Base-by-base conservation (phyloP, 2,113 vertebrate species). In the Pagrus major region DNA sequence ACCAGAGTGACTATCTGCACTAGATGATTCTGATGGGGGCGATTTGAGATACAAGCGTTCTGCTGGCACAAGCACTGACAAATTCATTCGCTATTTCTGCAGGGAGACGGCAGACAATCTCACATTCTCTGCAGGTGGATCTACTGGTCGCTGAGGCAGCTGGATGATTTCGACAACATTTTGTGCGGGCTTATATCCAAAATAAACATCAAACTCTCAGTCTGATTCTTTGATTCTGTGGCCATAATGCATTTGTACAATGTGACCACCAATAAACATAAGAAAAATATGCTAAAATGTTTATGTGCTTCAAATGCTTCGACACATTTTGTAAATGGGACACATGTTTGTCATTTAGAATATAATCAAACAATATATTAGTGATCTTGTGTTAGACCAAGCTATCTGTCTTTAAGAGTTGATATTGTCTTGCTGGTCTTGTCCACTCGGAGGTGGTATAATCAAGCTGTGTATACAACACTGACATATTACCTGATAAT, bases 61-160 rank as follows among this genome's bases (percentile, higher is more conserved):
- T 87, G 86, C 88, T 77, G 80, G 80, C 79, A 89, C 74, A 76
- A 80, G 85, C 80, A 78, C 84, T 80, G 80, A 90, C 84, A 85
- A 83, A 91, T 64, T 72, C 81, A 76, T 67, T 72, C 73, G 73
- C 81, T 65, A 66, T 82, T 83, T 85, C 80, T 76, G 82, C 69
- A 61, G 83, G 78, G 86, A 88, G 59, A 63, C 60, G 6, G 73
- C 23, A 79, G 74, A 87, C 90, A 80, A 73, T 85, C 80, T 85
- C 63, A 44, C 41, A 47, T 39, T 60, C 79, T 80, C 86, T 87
- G 83, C 81, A 88, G 81, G 81, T 79, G 66, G 77, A 89, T 84
- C 49, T 59, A 6, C 12, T 39, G 81, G 74, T 61, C 63, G 41
- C 86, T 80, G 76, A 82, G 76, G 70, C 85, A 76, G 78, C 71